Conservation (phyloP, 2,888 invertebrate species). For the Dilophus febrilis region DNA sequence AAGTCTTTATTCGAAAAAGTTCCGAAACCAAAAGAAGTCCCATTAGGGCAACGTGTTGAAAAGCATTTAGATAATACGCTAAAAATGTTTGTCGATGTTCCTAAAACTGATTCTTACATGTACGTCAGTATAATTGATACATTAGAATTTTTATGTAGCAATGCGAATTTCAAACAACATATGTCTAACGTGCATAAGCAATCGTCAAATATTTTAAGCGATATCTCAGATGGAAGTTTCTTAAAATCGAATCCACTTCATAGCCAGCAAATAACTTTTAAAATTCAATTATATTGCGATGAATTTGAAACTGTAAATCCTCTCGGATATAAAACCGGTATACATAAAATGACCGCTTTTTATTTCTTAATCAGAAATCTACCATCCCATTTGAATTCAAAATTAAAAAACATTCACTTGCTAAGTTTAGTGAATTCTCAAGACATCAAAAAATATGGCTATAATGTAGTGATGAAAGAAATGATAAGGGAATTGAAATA, state of each 20-base stretch:
- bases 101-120: neutral
- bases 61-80: neutral
- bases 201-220: neutral
- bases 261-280: neutral
- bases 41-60: neutral
- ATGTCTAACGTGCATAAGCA: neutral
- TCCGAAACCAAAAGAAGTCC: constrained; percentile 1
- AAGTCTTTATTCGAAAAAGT: neutral
- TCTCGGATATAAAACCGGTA: neutral
- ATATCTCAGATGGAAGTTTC: neutral
- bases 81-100: neutral
- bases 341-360: neutral
- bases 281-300: neutral
- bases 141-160: neutral
- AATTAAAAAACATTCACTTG: constrained; percentile 2
- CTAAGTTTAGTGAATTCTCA: neutral
- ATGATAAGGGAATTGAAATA: neutral
- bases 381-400: neutral
- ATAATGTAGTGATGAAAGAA: neutral
- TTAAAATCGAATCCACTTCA: neutral
- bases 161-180: neutral
- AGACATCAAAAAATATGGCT: constrained; percentile 2
- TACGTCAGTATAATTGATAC: neutral
- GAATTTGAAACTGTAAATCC: neutral
- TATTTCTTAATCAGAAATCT: neutral